A percentile compares a stretch with the other conserved stretches of the same genome.
phyloP scores from a whole-genome alignment of 2,888 invertebrate genomes.

The Cistogaster globosa region DNA sequence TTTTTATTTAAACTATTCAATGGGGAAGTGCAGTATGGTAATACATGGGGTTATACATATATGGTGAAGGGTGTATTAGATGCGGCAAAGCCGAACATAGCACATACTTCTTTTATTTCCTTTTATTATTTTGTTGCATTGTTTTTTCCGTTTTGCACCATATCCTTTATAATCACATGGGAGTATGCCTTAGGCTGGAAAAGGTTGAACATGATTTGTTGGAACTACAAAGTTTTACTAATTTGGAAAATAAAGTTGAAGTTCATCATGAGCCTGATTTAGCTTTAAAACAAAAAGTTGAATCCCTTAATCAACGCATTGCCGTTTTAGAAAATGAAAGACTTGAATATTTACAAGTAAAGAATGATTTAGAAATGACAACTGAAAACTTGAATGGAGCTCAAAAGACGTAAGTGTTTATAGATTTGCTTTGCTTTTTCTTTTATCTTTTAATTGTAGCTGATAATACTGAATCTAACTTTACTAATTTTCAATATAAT shows the following conservation, averaged over 20 bases:
- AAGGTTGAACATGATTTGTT: conserved; percentile 84
- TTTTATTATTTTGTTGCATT: conserved; percentile 16
- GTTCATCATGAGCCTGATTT: conserved; percentile 75
- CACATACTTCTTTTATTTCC: conserved; percentile 7
- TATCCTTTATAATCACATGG: conserved; percentile 15
- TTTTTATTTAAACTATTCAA: too few relatives aligned
- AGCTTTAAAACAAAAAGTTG: conserved; percentile 73
- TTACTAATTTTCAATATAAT: not conserved
- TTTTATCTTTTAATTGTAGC: not conserved
- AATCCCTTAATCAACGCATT: conserved; percentile 72
- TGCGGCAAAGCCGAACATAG: too few relatives aligned
- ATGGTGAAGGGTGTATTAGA: too few relatives aligned
- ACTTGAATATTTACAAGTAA: conserved; percentile 61
- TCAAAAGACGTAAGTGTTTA: conserved; percentile 71
- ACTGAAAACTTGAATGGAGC: conserved; percentile 63
- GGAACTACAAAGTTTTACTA: conserved; percentile 85
- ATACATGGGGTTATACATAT: too few relatives aligned
- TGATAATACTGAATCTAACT: too few relatives aligned
- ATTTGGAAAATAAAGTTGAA: conserved; percentile 85
- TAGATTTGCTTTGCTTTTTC: conserved; percentile 12
- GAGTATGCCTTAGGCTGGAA: conserved; percentile 81
- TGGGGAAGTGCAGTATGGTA: too few relatives aligned
- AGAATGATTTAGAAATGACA: conserved; percentile 59
- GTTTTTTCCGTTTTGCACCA: not conserved
- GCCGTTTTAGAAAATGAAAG: conserved; percentile 73